Conservation (phyloP, 2,797 vertebrate species). For the Hapalemur alaotrensis region DNA sequence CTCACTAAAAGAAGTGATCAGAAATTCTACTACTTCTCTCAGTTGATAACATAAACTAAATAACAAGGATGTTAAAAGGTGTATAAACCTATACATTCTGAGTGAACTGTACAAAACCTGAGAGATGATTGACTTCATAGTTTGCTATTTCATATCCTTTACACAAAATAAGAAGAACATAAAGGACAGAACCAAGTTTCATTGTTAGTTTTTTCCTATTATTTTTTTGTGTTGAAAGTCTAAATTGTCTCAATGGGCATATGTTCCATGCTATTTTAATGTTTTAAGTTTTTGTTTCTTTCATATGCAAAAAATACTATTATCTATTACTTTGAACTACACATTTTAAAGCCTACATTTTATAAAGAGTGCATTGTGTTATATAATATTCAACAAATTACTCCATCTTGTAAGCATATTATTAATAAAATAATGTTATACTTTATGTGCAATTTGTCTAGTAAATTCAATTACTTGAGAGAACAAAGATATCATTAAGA, state of each 20-base stretch:
- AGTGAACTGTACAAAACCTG: background rate
- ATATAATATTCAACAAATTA: constrained; percentile 8
- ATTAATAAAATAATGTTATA: constrained; percentile 9
- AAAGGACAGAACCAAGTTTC: background rate
- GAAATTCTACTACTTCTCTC: background rate
- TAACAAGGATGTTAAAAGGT: background rate
- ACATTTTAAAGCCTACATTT: background rate
- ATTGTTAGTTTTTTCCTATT: background rate
- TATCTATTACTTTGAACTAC: background rate
- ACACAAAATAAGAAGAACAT: background rate
- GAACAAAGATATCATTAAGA: constrained; percentile 4
- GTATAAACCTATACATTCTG: background rate
- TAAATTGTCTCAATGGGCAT: background rate
- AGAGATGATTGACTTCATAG: background rate
- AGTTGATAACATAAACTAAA: background rate
- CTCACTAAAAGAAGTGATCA: background rate
- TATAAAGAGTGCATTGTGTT: background rate
- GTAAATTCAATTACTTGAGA: background rate
- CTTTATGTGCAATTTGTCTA: background rate
- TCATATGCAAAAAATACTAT: background rate
- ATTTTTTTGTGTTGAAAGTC: background rate
- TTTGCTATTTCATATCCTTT: background rate
- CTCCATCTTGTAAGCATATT: background rate
- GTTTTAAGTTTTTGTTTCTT: background rate
- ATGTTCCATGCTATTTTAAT: background rate